Evolutionary conservation across 2,888 invertebrate genomes (phyloP).

Genomic region (Caenorhabditis sp.): DNA sequence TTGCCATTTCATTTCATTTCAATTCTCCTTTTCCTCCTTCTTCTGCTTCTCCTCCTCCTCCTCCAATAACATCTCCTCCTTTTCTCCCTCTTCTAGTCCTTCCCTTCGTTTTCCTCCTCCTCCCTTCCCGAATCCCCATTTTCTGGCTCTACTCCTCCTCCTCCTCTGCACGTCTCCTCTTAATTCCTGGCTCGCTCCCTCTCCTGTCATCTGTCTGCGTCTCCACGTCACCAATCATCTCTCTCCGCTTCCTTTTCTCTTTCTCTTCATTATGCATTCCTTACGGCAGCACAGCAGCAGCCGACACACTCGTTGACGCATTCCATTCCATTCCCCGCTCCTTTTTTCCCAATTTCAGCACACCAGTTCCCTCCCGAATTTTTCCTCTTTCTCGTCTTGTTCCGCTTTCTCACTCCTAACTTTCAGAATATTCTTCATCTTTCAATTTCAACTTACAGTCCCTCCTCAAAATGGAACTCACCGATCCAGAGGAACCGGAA

Average conservation of each 20-base stretch:
- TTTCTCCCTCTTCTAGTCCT: not conserved
- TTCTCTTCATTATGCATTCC: constrained; percentile 54
- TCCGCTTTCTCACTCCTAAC: too few relatives aligned
- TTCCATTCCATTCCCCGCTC: constrained; percentile 8
- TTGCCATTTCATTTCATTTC: constrained; percentile 17
- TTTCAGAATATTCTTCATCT: too few relatives aligned
- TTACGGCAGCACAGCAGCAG: too few relatives aligned
- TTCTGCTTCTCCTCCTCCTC: too few relatives aligned
- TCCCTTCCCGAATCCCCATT: too few relatives aligned
- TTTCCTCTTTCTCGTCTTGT: too few relatives aligned
- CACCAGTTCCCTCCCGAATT: too few relatives aligned
- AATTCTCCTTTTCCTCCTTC: too few relatives aligned
- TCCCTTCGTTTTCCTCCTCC: constrained; percentile 13
- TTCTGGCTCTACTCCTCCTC: too few relatives aligned
- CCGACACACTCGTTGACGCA: constrained; percentile 44
- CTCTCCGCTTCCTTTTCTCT: constrained; percentile 8
- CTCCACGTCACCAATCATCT: constrained; percentile 4
- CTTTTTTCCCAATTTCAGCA: too few relatives aligned
- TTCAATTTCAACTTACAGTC: too few relatives aligned
- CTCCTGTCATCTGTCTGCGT: not conserved
- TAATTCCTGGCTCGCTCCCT: constrained; percentile 27
- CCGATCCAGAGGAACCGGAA: constrained; percentile 38
- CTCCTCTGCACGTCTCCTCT: constrained; percentile 10
- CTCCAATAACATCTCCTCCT: constrained; percentile 20
- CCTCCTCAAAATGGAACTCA: constrained; percentile 31